These are phyloP conservation scores for Lasioglossum calceatum DNA, from an alignment of 2,888 invertebrate species.

Conservation along the genomic window DNA sequence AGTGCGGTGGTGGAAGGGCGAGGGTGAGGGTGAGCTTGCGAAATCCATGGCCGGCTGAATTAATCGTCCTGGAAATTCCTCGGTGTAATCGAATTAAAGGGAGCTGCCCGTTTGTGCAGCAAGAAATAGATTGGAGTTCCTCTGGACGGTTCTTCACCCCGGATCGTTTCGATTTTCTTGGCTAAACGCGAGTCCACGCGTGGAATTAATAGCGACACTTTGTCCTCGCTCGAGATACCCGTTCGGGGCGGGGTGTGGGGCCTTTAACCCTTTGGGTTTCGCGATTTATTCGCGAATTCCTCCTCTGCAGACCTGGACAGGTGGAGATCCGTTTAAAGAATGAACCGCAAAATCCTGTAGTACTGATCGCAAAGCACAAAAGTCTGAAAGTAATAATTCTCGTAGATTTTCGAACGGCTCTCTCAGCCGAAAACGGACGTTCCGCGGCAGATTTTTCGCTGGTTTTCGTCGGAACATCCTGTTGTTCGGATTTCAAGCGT, in stretches of 20 bases:
- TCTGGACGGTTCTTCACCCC: conserved; percentile 21
- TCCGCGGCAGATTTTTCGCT: neutral
- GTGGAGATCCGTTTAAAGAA: no score
- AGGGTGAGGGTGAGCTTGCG: conserved; percentile 22
- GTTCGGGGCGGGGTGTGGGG: neutral
- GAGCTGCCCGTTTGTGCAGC: conserved; percentile 45
- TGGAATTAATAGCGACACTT: conserved; percentile 4
- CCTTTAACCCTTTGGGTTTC: neutral
- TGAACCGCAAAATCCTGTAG: no score
- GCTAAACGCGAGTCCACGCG: conserved; percentile 15
- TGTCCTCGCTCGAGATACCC: neutral
- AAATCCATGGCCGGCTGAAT: conserved; percentile 43
- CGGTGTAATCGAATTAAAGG: conserved; percentile 68
- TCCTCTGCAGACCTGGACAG: no score
- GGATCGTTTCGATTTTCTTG: conserved; percentile 41
- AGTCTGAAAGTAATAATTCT: no score
- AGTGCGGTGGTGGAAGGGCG: neutral
- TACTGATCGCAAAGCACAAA: no score
- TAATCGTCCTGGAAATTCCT: conserved; percentile 58
- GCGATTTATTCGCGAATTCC: neutral
- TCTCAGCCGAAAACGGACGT: neutral
- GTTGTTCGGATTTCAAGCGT: neutral
- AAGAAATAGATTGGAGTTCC: conserved; percentile 55
- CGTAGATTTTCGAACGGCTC: neutral
- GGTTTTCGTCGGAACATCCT: neutral